A percentile compares a stretch with the other conserved stretches of the same genome.
phyloP scores from a whole-genome alignment of 92 coral and sea anemone species.

The Phenganax stokvisi region DNA sequence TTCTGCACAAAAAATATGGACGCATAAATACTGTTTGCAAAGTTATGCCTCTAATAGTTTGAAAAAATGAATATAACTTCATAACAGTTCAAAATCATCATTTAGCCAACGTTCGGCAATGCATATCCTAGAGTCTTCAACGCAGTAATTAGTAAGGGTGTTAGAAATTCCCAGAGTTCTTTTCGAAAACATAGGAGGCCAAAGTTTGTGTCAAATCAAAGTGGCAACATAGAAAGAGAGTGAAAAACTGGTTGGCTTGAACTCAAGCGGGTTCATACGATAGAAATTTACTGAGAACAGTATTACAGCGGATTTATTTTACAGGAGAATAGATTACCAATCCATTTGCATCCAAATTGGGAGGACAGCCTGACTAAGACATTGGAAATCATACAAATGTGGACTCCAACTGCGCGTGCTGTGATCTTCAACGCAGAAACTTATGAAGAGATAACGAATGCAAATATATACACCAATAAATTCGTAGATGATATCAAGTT shows the following conservation, averaged over 20 bases:
- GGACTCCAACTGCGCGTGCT: constrained; percentile 8
- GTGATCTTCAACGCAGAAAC: constrained; percentile 19
- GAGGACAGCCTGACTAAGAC: constrained; percentile 5
- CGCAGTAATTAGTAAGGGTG: no score
- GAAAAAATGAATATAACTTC: no score
- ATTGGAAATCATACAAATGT: constrained; percentile 8
- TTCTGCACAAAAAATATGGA: no score
- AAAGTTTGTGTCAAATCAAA: neutral
- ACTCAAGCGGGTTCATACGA: neutral
- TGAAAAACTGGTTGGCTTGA: neutral
- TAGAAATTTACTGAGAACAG: no score
- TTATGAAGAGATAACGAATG: neutral
- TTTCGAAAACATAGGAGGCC: no score
- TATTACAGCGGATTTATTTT: neutral
- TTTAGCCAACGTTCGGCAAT: no score
- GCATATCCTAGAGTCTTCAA: no score
- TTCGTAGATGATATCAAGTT: neutral
- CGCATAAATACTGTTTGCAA: no score
- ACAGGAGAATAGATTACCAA: neutral
- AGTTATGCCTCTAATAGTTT: no score
- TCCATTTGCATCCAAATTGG: neutral
- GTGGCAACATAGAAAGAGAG: neutral
- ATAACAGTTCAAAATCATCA: no score
- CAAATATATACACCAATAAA: neutral
- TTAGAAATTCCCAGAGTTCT: no score